These are phyloP conservation scores for Euthynnus affinis DNA, from an alignment of 2,797 vertebrate genomes.

Conservation along the genomic window DNA sequence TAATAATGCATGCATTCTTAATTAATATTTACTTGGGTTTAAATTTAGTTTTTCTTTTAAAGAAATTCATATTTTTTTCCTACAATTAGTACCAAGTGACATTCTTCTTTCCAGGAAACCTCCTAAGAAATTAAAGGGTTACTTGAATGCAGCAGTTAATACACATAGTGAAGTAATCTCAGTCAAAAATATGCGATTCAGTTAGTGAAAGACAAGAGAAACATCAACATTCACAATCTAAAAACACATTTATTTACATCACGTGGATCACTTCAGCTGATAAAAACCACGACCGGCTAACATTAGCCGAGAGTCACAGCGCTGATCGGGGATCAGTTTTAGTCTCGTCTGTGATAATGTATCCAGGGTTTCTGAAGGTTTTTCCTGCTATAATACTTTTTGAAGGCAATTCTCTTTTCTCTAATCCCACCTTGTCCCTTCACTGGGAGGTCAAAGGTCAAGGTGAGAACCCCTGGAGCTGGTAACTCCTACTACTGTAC, in stretches of 20 bases:
- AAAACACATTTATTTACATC: slow-evolving; percentile 87
- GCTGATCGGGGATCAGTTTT: slow-evolving; percentile 58
- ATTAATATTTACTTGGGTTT: neutral
- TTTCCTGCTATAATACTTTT: slow-evolving; percentile 38
- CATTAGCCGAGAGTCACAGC: slow-evolving; percentile 59
- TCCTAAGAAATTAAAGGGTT: neutral
- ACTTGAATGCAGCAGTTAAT: neutral
- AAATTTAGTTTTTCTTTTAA: neutral
- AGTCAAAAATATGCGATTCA: neutral
- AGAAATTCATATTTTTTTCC: too few relatives aligned
- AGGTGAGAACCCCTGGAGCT: slow-evolving; percentile 31
- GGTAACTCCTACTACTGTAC: slow-evolving; percentile 8
- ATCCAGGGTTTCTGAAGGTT: slow-evolving; percentile 42
- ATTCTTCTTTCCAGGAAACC: too few relatives aligned
- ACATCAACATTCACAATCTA: slow-evolving; percentile 78
- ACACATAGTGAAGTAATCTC: neutral
- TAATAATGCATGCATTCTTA: neutral
- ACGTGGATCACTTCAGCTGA: slow-evolving; percentile 84
- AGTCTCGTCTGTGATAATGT: slow-evolving; percentile 32
- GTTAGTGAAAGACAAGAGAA: slow-evolving; percentile 18
- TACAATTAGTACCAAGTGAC: too few relatives aligned
- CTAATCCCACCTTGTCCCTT: slow-evolving; percentile 3
- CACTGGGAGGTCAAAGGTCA: slow-evolving; percentile 35
- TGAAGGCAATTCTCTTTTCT: neutral
- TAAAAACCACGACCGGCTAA: slow-evolving; percentile 75